Base-by-base conservation (phyloP, 2,797 vertebrate genomes). In the Chiloscyllium punctatum region DNA sequence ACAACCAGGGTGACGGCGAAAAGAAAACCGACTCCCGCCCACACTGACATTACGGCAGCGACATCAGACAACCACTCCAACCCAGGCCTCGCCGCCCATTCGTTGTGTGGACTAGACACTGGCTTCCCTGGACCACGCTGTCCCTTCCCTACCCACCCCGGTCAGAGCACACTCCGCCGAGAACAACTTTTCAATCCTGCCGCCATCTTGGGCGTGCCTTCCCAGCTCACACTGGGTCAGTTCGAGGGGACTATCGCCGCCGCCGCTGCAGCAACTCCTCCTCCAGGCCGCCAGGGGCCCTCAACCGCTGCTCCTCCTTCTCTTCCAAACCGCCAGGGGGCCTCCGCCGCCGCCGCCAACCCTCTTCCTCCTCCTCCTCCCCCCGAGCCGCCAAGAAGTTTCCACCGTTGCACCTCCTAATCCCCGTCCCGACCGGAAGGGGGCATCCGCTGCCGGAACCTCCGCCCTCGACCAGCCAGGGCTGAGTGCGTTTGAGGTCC, bases 171-270 rank as follows among this genome's bases (percentile, higher is more conserved):
- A 30, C 9, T 33, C 69, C 71, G 8, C 77, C 74, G 48, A 4
- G 23, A 27, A 11, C 27, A 79, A 95, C 95, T 84, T 62, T 95
- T 95, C 79, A 95, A 95, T 69, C 84, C 95, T 66, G 95, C 84
- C 95, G 95, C 95, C 95, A 95, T 95, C 79, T 95, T 95, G 95
- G 95, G 77, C 77, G 95, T 82, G 79, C 66, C 77, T 95, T 79
- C 84, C 77, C 77, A 66, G 57, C 94, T 51, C 37, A 71, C 71
- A 95, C 42, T 30, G 94, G 69, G 94, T 18, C 48, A 48, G 79
- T 68, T 30, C 57, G 27, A 33, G 33, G 7, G 25, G 25, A 42
- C 62, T 2, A 95, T 33, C 11, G 42, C 21, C 62, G 42, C 21
- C 62, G 6, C 8, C 9, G 68, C 30, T 8, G 57, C 57, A 57